Conservation (phyloP, 37 sponge, comb jelly and placozoan species). For the Tethya wilhelma region DNA sequence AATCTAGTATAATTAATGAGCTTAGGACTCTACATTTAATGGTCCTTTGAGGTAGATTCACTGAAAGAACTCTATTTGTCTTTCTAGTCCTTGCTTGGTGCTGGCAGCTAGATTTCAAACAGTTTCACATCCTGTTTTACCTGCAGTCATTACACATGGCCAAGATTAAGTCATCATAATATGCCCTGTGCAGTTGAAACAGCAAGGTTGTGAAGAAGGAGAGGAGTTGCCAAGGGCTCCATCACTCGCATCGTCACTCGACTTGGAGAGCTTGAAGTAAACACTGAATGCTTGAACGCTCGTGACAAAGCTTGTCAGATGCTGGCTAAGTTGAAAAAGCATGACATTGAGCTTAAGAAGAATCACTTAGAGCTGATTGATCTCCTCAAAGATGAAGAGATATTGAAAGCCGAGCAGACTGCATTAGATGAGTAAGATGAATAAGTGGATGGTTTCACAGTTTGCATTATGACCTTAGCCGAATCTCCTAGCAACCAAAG, state of each 20-base stretch:
- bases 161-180: background rate
- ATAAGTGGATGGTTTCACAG: background rate
- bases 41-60: background rate
- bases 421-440: background rate
- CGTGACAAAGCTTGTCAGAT: background rate
- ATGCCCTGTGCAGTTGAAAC: background rate
- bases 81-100: background rate
- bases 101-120: background rate
- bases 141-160: background rate
- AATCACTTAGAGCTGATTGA: background rate
- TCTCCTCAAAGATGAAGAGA: background rate
- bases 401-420: background rate
- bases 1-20: background rate
- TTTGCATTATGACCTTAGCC: background rate
- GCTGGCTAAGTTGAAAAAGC: background rate
- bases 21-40: background rate
- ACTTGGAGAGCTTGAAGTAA: background rate
- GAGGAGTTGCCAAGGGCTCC: background rate
- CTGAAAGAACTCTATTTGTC: background rate
- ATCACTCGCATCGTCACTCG: background rate
- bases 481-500: background rate
- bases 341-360: background rate
- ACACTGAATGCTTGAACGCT: background rate
- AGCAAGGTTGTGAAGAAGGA: background rate
- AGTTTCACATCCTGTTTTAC: background rate